A percentile compares a stretch with the other conserved stretches of the same genome.
These are phyloP conservation scores for Phaedon cochleariae DNA, from an alignment of 2,888 invertebrate genomes.

Conservation along the genomic window DNA sequence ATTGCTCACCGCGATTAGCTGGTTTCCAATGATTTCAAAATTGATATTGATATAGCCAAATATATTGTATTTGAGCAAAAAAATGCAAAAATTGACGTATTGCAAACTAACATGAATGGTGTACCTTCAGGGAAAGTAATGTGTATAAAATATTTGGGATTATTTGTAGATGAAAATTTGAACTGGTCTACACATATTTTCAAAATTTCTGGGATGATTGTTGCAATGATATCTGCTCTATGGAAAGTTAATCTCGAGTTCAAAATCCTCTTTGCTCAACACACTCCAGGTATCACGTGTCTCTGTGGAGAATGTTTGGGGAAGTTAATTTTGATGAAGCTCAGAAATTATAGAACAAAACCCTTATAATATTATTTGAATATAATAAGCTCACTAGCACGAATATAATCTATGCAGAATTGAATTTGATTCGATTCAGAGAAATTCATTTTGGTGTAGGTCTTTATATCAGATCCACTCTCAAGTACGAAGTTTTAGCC, in stretches of 20 bases:
- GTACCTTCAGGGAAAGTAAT: too few relatives aligned
- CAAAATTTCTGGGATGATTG: not conserved
- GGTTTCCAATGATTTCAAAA: not conserved
- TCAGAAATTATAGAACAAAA: not conserved
- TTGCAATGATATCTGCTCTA: not conserved
- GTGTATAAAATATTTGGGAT: not conserved
- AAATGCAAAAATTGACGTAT: slow-evolving; percentile 3
- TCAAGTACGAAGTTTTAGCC: too few relatives aligned
- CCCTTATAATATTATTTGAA: not conserved
- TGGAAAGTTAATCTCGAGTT: not conserved
- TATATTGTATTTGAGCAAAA: slow-evolving; percentile 10
- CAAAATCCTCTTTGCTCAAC: not conserved
- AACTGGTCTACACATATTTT: not conserved
- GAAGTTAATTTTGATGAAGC: slow-evolving; percentile 1
- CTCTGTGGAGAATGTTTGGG: not conserved
- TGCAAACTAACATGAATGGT: slow-evolving; percentile 1
- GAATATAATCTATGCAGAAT: not conserved
- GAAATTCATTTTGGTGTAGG: too few relatives aligned
- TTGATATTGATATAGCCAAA: too few relatives aligned
- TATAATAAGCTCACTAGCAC: not conserved
- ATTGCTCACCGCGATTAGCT: not conserved
- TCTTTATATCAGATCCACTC: too few relatives aligned
- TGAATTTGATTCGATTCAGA: not conserved
- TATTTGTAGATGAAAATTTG: slow-evolving; percentile 7
- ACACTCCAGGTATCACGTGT: not conserved